These are phyloP conservation scores for Andrena fulva DNA, from an alignment of 2,888 invertebrate species.

Conservation along the genomic window DNA sequence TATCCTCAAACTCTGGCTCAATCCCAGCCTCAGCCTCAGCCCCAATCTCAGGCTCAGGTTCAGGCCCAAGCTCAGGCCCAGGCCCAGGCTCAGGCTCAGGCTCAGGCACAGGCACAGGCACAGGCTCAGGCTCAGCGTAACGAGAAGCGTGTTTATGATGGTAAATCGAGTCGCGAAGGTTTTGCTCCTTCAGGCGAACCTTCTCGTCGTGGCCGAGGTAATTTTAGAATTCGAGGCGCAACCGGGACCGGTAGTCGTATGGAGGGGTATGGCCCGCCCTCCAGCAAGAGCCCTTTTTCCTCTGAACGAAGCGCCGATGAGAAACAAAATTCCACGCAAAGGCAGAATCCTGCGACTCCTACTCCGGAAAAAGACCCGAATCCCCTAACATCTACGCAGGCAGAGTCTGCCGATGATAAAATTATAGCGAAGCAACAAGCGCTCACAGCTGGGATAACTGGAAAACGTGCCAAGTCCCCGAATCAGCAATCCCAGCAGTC, in stretches of 20 bases:
- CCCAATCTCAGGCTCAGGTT: no score
- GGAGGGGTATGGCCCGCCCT: slow-evolving; percentile 92
- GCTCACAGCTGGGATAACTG: slow-evolving; percentile 88
- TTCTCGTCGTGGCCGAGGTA: slow-evolving; percentile 92
- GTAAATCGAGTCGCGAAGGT: slow-evolving; percentile 87
- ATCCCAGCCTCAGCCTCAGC: no score
- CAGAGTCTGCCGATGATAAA: slow-evolving; percentile 87
- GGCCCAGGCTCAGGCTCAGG: slow-evolving; percentile 52
- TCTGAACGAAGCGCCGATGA: slow-evolving; percentile 84
- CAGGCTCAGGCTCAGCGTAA: slow-evolving; percentile 65
- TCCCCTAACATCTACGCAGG: slow-evolving; percentile 68
- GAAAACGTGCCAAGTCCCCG: slow-evolving; percentile 83
- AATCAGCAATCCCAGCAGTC: slow-evolving; percentile 70
- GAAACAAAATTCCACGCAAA: slow-evolving; percentile 84
- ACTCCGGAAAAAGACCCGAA: slow-evolving; percentile 82
- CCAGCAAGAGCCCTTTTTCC: slow-evolving; percentile 91
- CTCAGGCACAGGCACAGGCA: slow-evolving; percentile 53
- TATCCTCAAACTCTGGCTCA: slow-evolving; percentile 68
- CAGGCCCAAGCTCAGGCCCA: slow-evolving; percentile 53
- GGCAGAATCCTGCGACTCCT: slow-evolving; percentile 78
- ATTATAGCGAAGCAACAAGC: slow-evolving; percentile 89
- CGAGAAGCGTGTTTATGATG: slow-evolving; percentile 81
- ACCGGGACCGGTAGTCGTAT: slow-evolving; percentile 87
- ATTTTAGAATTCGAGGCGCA: slow-evolving; percentile 81
- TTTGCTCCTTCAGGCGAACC: slow-evolving; percentile 96